Conservation (phyloP, 2,888 invertebrate species). For the Chaetoderma sp. region DNA sequence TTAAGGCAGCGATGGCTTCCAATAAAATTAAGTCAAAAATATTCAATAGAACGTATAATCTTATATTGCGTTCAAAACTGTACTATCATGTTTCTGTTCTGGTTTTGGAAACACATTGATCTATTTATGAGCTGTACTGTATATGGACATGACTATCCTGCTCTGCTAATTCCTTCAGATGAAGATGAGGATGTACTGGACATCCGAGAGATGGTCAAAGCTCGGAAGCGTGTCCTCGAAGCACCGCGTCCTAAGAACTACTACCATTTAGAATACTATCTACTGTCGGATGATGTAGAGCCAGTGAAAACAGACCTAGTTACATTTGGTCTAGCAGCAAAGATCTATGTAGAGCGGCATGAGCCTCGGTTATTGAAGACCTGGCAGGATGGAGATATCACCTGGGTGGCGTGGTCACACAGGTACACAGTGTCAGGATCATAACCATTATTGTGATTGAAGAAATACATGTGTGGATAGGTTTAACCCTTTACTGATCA, state of each 20-base stretch:
- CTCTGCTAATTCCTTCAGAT: constrained; percentile 27
- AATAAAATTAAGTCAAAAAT: too few species aligned
- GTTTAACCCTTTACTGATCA: too few species aligned
- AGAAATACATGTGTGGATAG: too few species aligned
- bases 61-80: too few species aligned
- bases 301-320: constrained; percentile 64
- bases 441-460: neutral
- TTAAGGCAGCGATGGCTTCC: too few species aligned
- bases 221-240: constrained; percentile 60
- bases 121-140: too few species aligned
- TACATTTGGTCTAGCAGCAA: constrained; percentile 64
- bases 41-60: too few species aligned
- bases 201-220: constrained; percentile 49
- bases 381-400: constrained; percentile 65
- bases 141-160: too few species aligned
- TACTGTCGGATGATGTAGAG: constrained; percentile 61
- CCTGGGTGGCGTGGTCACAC: constrained; percentile 68
- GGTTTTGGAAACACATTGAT: too few species aligned
- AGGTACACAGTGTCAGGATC: constrained; percentile 55
- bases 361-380: constrained; percentile 64
- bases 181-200: constrained; percentile 53
- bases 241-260: constrained; percentile 63
- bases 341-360: constrained; percentile 64
- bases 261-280: constrained; percentile 66
- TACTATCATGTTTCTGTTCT: too few species aligned